These are phyloP conservation scores for Martes martes DNA, from an alignment of 2,113 vertebrate genomes.

Conservation along the genomic window DNA sequence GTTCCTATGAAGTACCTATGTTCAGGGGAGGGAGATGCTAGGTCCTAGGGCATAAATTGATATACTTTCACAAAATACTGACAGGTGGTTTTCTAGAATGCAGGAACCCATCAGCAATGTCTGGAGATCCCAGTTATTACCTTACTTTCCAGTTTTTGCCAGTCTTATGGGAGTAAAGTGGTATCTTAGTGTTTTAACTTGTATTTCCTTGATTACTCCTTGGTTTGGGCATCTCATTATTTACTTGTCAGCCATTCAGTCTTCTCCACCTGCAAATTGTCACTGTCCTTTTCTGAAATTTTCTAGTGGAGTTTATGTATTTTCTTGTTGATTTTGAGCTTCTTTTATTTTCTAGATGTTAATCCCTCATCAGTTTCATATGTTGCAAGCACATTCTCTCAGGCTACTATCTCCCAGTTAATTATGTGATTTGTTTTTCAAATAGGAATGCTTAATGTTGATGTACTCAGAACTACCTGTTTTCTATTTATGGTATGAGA, in stretches of 20 bases:
- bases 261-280: neutral
- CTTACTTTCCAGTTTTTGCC: neutral
- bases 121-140: neutral
- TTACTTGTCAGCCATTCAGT: neutral
- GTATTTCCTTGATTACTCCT: neutral
- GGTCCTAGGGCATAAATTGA: neutral
- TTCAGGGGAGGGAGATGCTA: neutral
- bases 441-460: neutral
- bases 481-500: neutral
- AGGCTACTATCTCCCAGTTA: neutral
- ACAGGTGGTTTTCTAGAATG: neutral
- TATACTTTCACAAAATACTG: neutral
- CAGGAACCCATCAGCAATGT: neutral
- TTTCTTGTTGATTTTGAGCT: neutral
- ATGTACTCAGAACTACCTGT: neutral
- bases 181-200: neutral
- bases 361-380: neutral
- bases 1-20: neutral
- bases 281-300: neutral
- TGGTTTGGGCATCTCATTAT: neutral
- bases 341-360: neutral
- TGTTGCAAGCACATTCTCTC: neutral
- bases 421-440: neutral
- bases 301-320: neutral
- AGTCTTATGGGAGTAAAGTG: neutral